These are phyloP conservation scores for Ivindomyrus marchei DNA, from an alignment of 2,113 vertebrate species.

Conservation along the genomic window DNA sequence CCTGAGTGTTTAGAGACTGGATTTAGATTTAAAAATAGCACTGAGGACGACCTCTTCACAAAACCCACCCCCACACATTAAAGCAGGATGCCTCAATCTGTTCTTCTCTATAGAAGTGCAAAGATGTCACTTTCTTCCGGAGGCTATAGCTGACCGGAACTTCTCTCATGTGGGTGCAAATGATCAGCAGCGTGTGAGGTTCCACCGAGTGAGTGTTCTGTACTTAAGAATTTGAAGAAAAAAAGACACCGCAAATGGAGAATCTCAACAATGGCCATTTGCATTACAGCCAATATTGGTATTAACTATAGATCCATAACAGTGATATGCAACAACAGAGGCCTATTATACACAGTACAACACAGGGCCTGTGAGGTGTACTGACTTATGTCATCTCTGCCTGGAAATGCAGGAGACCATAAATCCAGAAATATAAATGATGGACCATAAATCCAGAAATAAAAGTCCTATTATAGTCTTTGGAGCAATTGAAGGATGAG, in stretches of 20 bases:
- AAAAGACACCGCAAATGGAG: not conserved
- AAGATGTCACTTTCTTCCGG: not conserved
- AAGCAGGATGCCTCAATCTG: not conserved
- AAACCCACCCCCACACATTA: not conserved
- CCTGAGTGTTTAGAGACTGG: not conserved
- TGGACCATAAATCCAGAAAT: not conserved
- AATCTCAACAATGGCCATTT: not conserved
- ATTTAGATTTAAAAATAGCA: not conserved
- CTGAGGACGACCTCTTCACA: not conserved
- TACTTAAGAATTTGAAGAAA: not conserved
- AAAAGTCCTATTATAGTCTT: not conserved
- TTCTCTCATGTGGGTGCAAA: not conserved
- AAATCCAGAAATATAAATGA: not conserved
- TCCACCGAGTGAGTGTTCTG: not conserved
- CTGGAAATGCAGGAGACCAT: not conserved
- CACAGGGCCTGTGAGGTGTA: not conserved
- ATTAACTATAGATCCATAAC: not conserved
- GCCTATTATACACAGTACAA: not conserved
- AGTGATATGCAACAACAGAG: not conserved
- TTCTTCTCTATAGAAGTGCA: not conserved
- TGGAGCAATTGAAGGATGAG: not conserved
- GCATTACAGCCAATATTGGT: not conserved
- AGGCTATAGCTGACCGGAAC: not conserved
- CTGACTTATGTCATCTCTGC: not conserved
- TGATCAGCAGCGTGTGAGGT: not conserved